Conservation (phyloP, 2,113 vertebrate genomes). For the Vulpes lagopus region DNA sequence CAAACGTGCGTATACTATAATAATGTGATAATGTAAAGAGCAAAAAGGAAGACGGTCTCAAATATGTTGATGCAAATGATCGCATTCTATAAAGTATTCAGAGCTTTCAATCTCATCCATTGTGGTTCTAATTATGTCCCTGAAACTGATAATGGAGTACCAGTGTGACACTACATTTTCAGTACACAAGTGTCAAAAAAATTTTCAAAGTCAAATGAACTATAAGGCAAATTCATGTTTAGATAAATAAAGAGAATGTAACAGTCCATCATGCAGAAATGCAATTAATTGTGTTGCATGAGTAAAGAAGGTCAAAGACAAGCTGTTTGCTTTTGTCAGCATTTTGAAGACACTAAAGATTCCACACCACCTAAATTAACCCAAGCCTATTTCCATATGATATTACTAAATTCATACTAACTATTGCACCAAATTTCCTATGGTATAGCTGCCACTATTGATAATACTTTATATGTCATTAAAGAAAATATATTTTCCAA, state of each 20-base stretch:
- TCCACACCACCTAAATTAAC: background rate
- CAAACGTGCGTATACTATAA: background rate
- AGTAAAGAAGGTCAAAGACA: slow-evolving; percentile 67
- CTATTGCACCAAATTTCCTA: background rate
- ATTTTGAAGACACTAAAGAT: slow-evolving; percentile 62
- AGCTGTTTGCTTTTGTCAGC: slow-evolving; percentile 67
- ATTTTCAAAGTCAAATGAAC: slow-evolving; percentile 63
- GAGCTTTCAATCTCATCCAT: background rate
- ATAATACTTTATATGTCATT: background rate
- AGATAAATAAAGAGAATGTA: slow-evolving; percentile 72
- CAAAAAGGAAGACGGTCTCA: background rate
- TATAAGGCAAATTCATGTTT: slow-evolving; percentile 53
- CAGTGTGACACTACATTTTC: slow-evolving; percentile 6
- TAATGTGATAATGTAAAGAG: background rate
- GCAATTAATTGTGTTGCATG: slow-evolving; percentile 72
- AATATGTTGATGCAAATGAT: slow-evolving; percentile 1
- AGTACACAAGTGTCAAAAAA: background rate
- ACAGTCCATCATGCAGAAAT: slow-evolving; percentile 58
- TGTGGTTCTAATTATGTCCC: slow-evolving; percentile 18
- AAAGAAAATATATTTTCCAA: background rate
- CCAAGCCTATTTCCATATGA: background rate
- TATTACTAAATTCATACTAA: background rate
- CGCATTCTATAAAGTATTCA: background rate
- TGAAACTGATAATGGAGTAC: slow-evolving; percentile 12
- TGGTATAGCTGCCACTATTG: background rate